Evolutionary conservation across 1,140 invertebrate species (phyloP).

Genomic region (Chironomus striatipennis): DNA sequence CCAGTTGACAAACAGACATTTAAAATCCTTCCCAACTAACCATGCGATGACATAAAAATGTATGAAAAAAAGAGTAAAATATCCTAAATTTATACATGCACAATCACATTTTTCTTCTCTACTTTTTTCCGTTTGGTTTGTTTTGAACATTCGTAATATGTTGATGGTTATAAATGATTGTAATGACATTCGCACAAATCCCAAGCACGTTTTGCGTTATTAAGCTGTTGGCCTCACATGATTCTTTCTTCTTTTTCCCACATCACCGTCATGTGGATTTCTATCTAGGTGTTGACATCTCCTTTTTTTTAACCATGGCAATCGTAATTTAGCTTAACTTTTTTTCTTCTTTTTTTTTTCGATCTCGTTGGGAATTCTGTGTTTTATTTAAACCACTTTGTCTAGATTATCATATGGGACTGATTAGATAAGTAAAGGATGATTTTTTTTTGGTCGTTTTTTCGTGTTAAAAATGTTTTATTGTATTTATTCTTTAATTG

Average conservation of each 20-base stretch:
- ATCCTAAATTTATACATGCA: not conserved
- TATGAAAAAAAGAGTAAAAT: too few species aligned
- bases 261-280: not conserved
- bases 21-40: not conserved
- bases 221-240: not conserved
- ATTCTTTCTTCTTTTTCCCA: not conserved
- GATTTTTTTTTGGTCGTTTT: too few species aligned
- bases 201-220: slow-evolving; percentile 11
- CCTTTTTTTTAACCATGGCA: not conserved
- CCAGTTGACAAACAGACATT: not conserved
- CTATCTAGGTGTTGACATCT: not conserved
- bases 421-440: too few species aligned
- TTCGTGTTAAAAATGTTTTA: too few species aligned
- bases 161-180: not conserved
- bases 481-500: too few species aligned
- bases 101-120: not conserved
- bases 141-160: not conserved
- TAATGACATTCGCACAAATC: slow-evolving; percentile 2
- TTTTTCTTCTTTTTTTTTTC: not conserved
- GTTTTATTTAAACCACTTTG: too few species aligned
- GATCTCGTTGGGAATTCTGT: too few species aligned
- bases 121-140: not conserved
- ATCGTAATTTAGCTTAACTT: not conserved
- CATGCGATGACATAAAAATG: not conserved
- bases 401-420: too few species aligned